A percentile compares a stretch with the other conserved stretches of the same genome.
These are phyloP conservation scores for Vesta saturnalis DNA, from an alignment of 2,888 invertebrate genomes.

Conservation along the genomic window DNA sequence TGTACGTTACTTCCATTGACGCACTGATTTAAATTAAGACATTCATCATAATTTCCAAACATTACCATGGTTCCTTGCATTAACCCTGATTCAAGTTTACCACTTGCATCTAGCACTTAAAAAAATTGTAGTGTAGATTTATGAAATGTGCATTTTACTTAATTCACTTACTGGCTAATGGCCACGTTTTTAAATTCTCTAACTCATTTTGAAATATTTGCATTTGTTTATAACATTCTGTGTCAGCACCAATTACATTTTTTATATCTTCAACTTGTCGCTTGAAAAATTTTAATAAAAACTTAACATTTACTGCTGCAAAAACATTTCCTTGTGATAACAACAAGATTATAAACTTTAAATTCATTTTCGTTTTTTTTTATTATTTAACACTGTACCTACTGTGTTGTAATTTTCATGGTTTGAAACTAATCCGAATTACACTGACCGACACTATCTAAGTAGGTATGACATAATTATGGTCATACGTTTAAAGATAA, in stretches of 20 bases:
- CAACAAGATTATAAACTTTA: not conserved
- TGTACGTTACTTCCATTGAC: constrained; percentile 47
- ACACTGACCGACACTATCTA: too few species aligned
- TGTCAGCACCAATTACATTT: constrained; percentile 11
- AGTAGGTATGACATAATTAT: too few species aligned
- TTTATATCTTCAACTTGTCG: not conserved
- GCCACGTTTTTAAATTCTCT: constrained; percentile 28
- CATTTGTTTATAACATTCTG: constrained; percentile 29
- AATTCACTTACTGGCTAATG: constrained; percentile 30
- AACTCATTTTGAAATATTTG: constrained; percentile 23
- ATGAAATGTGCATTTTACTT: not conserved
- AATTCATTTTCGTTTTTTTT: not conserved
- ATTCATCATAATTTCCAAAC: constrained; percentile 61
- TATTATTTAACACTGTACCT: too few species aligned
- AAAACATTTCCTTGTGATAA: not conserved
- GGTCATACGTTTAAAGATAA: too few species aligned
- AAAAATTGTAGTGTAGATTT: not conserved
- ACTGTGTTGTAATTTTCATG: too few species aligned
- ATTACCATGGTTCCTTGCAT: constrained; percentile 58
- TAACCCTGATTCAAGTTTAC: constrained; percentile 59
- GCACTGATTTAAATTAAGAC: constrained; percentile 52
- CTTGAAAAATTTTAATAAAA: not conserved
- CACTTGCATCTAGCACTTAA: constrained; percentile 57
- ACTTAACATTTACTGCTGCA: not conserved
- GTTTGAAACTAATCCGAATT: too few species aligned